Conservation (phyloP, 1,140 invertebrate genomes). For the Myzus persicae region DNA sequence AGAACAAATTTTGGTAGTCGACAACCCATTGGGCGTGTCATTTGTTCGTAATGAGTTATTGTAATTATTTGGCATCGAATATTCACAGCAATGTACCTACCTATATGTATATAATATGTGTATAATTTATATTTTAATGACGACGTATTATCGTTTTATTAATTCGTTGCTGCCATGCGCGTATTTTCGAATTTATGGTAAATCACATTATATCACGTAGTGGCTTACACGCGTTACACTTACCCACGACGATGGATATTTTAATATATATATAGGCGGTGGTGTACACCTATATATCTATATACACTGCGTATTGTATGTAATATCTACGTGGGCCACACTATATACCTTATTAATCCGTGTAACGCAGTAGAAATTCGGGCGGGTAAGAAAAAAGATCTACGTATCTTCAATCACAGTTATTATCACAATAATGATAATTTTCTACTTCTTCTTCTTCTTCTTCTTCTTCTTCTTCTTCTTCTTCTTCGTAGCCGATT, state of each 20-base stretch:
- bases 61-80: conserved; percentile 17
- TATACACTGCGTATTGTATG: neutral
- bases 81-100: neutral
- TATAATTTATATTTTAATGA: conserved; percentile 28
- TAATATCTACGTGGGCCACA: too few relatives aligned
- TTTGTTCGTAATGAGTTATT: neutral
- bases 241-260: neutral
- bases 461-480: neutral
- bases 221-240: neutral
- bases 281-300: neutral
- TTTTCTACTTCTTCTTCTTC: neutral
- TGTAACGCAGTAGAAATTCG: conserved; percentile 35
- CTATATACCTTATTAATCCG: conserved; percentile 29
- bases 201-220: conserved; percentile 22
- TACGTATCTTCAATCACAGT: neutral
- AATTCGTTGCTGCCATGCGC: neutral
- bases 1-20: neutral
- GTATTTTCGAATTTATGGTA: conserved; percentile 29
- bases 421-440: conserved; percentile 21
- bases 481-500: neutral
- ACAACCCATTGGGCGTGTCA: neutral
- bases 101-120: too few relatives aligned
- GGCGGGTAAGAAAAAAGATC: neutral
- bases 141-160: conserved; percentile 19
- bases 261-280: neutral